Evolutionary conservation across 1,140 invertebrate genomes (phyloP).

Genomic region (Megalonaias nervosa): DNA sequence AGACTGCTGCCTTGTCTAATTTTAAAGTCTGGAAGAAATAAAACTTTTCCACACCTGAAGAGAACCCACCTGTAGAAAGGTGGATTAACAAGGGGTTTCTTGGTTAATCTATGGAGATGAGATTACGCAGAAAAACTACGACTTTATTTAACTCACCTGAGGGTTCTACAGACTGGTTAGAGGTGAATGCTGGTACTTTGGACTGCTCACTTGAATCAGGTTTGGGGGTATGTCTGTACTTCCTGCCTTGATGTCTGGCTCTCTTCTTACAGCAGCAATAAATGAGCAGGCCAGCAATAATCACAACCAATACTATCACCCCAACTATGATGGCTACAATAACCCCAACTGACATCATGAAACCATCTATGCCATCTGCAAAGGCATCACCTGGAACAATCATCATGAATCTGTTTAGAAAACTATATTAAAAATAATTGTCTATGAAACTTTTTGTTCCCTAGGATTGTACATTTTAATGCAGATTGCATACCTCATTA

Average conservation of each 20-base stretch:
- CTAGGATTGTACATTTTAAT: too few species aligned
- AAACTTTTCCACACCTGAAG: too few species aligned
- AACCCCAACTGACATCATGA: constrained; percentile 15
- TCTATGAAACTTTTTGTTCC: too few species aligned
- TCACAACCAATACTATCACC: constrained; percentile 7
- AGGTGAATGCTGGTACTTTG: constrained; percentile 1
- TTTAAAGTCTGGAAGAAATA: too few species aligned
- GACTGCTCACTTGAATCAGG: constrained; percentile 7
- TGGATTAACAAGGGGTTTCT: too few species aligned
- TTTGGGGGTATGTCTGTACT: neutral
- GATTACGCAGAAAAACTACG: too few species aligned
- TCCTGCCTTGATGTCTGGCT: neutral
- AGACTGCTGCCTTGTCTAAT: too few species aligned
- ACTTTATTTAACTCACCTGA: constrained; percentile 1
- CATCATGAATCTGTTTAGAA: neutral
- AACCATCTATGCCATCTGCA: constrained; percentile 19
- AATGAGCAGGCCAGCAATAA: constrained; percentile 14
- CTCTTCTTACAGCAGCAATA: constrained; percentile 20
- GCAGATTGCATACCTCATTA: too few species aligned
- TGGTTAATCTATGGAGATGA: too few species aligned
- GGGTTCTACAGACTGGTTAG: constrained; percentile 13
- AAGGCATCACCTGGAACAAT: constrained; percentile 18
- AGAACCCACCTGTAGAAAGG: too few species aligned
- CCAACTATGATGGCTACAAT: constrained; percentile 11
- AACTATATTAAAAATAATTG: neutral